phyloP scores from a whole-genome alignment of 2,797 vertebrate genomes.

The Lepidocolaptes lacrymiger region DNA sequence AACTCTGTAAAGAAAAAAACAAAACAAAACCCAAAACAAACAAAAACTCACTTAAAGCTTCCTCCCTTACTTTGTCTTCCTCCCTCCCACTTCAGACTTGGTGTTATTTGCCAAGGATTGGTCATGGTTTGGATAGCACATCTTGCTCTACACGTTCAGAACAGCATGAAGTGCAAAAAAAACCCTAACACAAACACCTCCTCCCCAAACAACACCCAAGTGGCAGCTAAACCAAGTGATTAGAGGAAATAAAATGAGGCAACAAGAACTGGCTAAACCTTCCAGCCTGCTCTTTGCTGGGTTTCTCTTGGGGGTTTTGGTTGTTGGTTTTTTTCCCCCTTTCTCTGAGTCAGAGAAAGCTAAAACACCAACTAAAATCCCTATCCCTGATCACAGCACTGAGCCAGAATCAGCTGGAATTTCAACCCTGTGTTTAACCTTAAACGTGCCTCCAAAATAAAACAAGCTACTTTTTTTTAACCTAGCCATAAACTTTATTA shows the following conservation, averaged over 20 bases:
- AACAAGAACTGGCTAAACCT: background rate
- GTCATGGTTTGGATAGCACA: slow-evolving; percentile 43
- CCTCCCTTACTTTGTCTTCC: background rate
- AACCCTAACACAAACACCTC: slow-evolving; percentile 33
- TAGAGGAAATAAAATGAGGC: slow-evolving; percentile 40
- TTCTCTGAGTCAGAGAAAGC: slow-evolving; percentile 7
- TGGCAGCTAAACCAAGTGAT: slow-evolving; percentile 23
- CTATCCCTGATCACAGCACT: background rate
- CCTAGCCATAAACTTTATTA: slow-evolving; percentile 82
- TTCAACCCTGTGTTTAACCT: background rate
- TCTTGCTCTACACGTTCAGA: slow-evolving; percentile 31
- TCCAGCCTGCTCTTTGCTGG: background rate
- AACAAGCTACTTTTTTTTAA: slow-evolving; percentile 66
- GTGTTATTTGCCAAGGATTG: slow-evolving; percentile 4
- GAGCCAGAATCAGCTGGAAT: background rate
- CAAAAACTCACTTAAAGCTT: slow-evolving; percentile 20
- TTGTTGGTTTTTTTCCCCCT: background rate
- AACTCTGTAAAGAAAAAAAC: background rate
- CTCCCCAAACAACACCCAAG: slow-evolving; percentile 53
- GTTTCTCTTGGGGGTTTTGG: background rate
- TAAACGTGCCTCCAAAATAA: slow-evolving; percentile 32
- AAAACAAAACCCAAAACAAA: background rate
- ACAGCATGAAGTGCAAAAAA: slow-evolving; percentile 49
- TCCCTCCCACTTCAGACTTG: slow-evolving; percentile 19
- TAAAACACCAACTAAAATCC: background rate